Conservation (phyloP, 2,797 vertebrate genomes). For the Pseudopleuronectes americanus region DNA sequence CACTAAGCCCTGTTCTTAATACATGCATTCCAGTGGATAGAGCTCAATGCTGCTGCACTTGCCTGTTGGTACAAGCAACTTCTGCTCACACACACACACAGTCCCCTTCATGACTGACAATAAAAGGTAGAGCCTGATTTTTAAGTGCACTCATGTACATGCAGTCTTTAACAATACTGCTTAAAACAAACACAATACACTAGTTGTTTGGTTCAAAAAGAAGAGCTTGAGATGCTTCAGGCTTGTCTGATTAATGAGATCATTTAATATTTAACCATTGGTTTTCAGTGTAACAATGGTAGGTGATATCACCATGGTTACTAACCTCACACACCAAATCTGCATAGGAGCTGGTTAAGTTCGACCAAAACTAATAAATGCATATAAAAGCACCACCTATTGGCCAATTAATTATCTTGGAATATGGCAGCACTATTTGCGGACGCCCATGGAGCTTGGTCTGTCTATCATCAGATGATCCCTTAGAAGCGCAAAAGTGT, state of each 20-base stretch:
- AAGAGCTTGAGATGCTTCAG: neutral
- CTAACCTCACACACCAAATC: neutral
- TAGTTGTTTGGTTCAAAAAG: neutral
- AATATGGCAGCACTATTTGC: neutral
- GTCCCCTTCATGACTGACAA: conserved; percentile 53
- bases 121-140: conserved; percentile 30
- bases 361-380: neutral
- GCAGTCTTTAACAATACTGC: conserved; percentile 3
- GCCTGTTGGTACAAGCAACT: conserved; percentile 79
- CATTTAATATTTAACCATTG: neutral
- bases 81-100: conserved; percentile 50
- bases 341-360: neutral
- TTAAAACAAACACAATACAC: neutral
- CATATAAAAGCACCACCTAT: neutral
- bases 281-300: neutral
- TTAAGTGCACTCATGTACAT: conserved; percentile 17
- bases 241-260: neutral
- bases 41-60: conserved; percentile 63
- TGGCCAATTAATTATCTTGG: neutral
- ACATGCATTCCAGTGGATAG: conserved; percentile 79
- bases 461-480: neutral
- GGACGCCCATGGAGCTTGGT: neutral
- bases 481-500: neutral
- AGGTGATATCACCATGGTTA: neutral
- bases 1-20: conserved; percentile 79